Conservation (phyloP, 2,888 invertebrate genomes). For the Drosophila neonasuta region DNA sequence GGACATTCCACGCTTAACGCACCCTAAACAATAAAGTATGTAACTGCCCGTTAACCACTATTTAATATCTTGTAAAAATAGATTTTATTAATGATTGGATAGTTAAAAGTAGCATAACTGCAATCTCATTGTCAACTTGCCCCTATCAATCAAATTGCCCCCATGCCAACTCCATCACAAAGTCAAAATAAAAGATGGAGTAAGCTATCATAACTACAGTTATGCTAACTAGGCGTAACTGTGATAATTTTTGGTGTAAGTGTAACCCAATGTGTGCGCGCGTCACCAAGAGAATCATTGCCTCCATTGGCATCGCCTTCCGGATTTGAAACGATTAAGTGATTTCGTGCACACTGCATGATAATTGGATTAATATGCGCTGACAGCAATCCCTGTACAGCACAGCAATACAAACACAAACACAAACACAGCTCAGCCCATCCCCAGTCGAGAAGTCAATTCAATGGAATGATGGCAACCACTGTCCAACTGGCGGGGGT, state of each 20-base stretch:
- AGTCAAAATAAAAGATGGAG: neutral
- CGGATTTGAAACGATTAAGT: slow-evolving; percentile 78
- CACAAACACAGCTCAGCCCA: slow-evolving; percentile 10
- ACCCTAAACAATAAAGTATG: neutral
- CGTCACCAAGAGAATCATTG: slow-evolving; percentile 5
- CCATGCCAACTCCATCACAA: slow-evolving; percentile 17
- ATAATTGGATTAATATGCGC: slow-evolving; percentile 81
- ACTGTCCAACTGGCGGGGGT: slow-evolving; percentile 2
- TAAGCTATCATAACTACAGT: slow-evolving; percentile 37
- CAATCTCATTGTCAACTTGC: slow-evolving; percentile 11
- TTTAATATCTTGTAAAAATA: neutral
- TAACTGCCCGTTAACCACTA: neutral
- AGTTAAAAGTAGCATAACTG: neutral
- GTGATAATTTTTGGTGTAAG: slow-evolving; percentile 30
- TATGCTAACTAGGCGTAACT: slow-evolving; percentile 51
- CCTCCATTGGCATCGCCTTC: slow-evolving; percentile 51
- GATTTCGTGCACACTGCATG: slow-evolving; percentile 76
- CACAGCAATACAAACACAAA: neutral
- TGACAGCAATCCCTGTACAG: slow-evolving; percentile 51
- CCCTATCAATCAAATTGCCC: slow-evolving; percentile 39
- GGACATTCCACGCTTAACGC: too few species aligned
- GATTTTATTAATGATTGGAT: neutral
- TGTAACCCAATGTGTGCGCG: slow-evolving; percentile 31
- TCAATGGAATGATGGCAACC: slow-evolving; percentile 44
- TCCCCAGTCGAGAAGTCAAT: slow-evolving; percentile 50